Conservation (phyloP, 2,113 vertebrate species). For the Hyperoodon ampullatus region DNA sequence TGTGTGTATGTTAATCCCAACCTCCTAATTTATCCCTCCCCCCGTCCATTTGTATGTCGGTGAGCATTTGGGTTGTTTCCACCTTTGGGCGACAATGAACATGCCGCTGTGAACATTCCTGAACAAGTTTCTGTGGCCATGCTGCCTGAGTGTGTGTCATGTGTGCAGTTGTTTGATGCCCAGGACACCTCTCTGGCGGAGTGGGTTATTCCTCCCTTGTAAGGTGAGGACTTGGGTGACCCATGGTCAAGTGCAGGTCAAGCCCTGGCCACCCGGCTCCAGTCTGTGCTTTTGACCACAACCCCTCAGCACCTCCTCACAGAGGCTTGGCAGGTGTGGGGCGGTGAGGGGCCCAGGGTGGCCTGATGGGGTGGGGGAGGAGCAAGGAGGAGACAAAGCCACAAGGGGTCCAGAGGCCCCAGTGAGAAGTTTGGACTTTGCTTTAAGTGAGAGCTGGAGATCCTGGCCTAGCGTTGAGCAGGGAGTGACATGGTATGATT, state of each 20-base stretch:
- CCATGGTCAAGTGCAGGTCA: not conserved
- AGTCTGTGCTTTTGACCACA: not conserved
- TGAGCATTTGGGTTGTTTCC: not conserved
- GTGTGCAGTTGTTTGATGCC: rapidly evolving
- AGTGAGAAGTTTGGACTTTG: not conserved
- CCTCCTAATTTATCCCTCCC: not conserved
- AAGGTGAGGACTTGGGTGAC: not conserved
- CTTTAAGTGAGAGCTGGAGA: not conserved
- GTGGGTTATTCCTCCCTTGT: no score
- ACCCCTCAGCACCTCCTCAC: not conserved
- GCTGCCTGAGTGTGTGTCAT: rapidly evolving
- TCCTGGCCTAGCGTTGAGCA: not conserved
- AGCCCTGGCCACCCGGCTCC: not conserved
- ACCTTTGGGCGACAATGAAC: not conserved
- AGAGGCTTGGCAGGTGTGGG: not conserved
- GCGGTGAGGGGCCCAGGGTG: not conserved
- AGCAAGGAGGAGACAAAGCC: not conserved
- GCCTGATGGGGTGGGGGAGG: not conserved
- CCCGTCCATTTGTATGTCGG: not conserved
- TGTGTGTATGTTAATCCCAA: not conserved
- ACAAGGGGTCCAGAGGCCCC: not conserved
- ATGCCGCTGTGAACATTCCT: rapidly evolving
- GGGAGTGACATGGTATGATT: not conserved
- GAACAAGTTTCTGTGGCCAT: rapidly evolving
- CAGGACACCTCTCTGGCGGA: not conserved